Percentiles rank a stretch among this genome's conserved stretches.
phyloP scores from a whole-genome alignment of 1,140 invertebrate genomes.

The Leptopilina boulardi region DNA sequence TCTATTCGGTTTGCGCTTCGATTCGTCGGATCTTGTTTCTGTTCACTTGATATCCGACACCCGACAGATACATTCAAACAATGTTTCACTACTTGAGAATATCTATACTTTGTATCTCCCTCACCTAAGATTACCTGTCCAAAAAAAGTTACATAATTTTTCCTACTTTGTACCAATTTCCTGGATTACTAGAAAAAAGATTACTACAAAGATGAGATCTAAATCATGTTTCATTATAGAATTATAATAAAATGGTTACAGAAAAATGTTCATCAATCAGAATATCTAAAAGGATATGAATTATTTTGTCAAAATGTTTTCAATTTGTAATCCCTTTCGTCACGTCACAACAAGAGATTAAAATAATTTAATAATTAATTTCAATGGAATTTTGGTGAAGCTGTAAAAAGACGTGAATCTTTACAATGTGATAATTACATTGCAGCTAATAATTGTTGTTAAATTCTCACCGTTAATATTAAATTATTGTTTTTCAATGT shows the following conservation, averaged over 20 bases:
- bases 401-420: too few relatives aligned
- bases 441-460: background rate
- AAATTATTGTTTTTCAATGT: background rate
- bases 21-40: constrained; percentile 8
- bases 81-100: background rate
- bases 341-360: too few relatives aligned
- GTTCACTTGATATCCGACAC: background rate
- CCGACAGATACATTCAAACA: constrained; percentile 2
- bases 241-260: too few relatives aligned
- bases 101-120: background rate
- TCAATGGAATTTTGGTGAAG: too few relatives aligned
- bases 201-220: too few relatives aligned
- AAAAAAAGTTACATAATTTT: background rate
- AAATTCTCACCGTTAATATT: background rate
- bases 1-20: background rate
- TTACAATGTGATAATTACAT: too few relatives aligned
- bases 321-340: too few relatives aligned
- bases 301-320: too few relatives aligned
- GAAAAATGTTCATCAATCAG: too few relatives aligned
- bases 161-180: background rate
- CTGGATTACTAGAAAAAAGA: background rate
- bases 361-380: too few relatives aligned
- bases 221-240: too few relatives aligned
- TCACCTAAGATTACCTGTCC: background rate
- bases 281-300: too few relatives aligned